Evolutionary conservation across 2,797 vertebrate genomes (phyloP).

Genomic region (Gallirallus australis): DNA sequence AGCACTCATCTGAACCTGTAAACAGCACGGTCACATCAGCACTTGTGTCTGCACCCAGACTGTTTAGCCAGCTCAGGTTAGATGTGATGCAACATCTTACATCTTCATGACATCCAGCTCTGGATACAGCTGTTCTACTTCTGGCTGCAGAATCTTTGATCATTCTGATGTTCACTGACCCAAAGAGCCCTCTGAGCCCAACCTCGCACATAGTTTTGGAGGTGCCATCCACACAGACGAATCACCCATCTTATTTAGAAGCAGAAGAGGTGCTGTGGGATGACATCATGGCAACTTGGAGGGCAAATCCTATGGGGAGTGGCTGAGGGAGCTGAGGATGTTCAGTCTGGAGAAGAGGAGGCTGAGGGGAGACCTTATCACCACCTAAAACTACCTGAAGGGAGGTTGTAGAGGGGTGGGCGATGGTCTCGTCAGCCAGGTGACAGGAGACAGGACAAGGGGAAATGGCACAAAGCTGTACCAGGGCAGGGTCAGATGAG

Average conservation of each 20-base stretch:
- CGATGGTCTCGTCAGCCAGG: too few species aligned
- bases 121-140: neutral
- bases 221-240: neutral
- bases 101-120: neutral
- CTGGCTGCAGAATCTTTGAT: neutral
- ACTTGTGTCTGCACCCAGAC: neutral
- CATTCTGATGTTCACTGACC: neutral
- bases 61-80: neutral
- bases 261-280: neutral
- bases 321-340: too few species aligned
- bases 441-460: too few species aligned
- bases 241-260: neutral
- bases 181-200: neutral
- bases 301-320: too few species aligned
- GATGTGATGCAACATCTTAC: neutral
- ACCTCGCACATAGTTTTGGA: neutral
- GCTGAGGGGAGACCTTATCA: too few species aligned
- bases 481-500: too few species aligned
- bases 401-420: too few species aligned
- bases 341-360: too few species aligned
- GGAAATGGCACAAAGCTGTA: too few species aligned
- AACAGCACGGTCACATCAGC: neutral
- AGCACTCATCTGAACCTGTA: neutral
- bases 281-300: neutral
- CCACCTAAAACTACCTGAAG: too few species aligned